phyloP scores from a whole-genome alignment of 2,797 vertebrate species.

The Aulostomus chinensis region DNA sequence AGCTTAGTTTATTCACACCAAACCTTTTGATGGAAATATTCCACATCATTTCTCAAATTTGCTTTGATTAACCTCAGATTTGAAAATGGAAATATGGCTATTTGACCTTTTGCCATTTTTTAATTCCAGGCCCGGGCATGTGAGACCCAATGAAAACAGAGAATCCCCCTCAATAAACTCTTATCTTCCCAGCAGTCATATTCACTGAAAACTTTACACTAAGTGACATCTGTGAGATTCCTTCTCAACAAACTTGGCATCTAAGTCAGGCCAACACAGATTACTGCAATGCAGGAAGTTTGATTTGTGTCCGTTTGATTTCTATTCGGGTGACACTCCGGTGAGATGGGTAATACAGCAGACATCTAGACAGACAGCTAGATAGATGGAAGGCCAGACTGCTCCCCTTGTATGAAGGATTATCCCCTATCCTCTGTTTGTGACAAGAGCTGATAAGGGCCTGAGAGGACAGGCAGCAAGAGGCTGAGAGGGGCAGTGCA shows the following conservation, averaged over 20 bases:
- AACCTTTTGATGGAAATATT: too few species aligned
- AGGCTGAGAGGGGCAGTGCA: slow-evolving; percentile 67
- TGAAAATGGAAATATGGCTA: too few species aligned
- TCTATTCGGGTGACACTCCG: slow-evolving; percentile 51
- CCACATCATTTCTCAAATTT: too few species aligned
- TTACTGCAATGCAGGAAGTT: slow-evolving; percentile 47
- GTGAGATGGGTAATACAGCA: slow-evolving; percentile 61
- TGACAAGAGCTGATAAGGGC: slow-evolving; percentile 80
- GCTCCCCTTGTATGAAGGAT: slow-evolving; percentile 78
- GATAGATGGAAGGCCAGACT: slow-evolving; percentile 72
- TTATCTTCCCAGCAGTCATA: background rate
- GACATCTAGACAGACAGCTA: slow-evolving; percentile 66
- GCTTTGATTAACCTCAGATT: too few species aligned
- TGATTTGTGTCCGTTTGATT: slow-evolving; percentile 64
- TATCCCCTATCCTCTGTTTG: slow-evolving; percentile 78
- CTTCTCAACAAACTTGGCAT: slow-evolving; percentile 24
- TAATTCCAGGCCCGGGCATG: slow-evolving; percentile 6
- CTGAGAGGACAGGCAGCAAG: slow-evolving; percentile 70
- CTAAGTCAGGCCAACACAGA: slow-evolving; percentile 26
- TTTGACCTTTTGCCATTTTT: slow-evolving; percentile 34
- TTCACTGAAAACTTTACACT: slow-evolving; percentile 20
- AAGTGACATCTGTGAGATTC: background rate
- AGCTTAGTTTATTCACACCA: too few species aligned
- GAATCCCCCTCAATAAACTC: slow-evolving; percentile 35
- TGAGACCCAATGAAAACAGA: slow-evolving; percentile 40